Percentiles rank a stretch among this genome's conserved stretches.
Evolutionary conservation across 2,797 vertebrate genomes (phyloP).

Genomic region (Pipistrellus pipistrellus): DNA sequence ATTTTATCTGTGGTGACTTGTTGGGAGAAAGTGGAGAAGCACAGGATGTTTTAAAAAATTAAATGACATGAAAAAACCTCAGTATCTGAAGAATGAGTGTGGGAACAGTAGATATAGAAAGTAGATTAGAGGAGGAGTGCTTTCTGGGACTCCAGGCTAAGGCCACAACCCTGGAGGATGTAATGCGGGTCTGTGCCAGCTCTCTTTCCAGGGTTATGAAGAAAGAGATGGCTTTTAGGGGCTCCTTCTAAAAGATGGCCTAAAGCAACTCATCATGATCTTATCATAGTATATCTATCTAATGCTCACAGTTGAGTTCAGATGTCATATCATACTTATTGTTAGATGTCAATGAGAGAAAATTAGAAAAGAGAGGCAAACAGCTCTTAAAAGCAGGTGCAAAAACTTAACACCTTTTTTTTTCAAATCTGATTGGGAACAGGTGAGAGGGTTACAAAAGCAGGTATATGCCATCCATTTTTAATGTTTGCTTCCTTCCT

Average conservation of each 20-base stretch:
- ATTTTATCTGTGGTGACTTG: background rate
- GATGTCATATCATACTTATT: background rate
- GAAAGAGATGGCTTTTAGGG: background rate
- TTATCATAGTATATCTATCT: background rate
- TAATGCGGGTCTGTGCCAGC: background rate
- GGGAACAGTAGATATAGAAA: background rate
- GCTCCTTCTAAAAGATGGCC: background rate
- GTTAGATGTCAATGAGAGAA: conserved; percentile 45
- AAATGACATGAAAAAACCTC: background rate
- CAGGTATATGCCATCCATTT: background rate
- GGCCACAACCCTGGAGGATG: background rate
- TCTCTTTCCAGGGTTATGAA: background rate
- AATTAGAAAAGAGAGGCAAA: conserved; percentile 23
- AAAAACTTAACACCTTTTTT: conserved; percentile 38
- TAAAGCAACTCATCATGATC: background rate
- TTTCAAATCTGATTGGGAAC: conserved; percentile 19
- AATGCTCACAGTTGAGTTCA: conserved; percentile 3
- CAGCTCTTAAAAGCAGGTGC: background rate
- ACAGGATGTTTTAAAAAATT: background rate
- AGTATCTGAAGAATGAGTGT: background rate
- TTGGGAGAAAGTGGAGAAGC: background rate
- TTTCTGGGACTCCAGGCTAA: background rate
- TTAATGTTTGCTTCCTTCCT: background rate
- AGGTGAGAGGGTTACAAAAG: background rate
- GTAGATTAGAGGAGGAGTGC: background rate